Evolutionary conservation across 1,140 invertebrate genomes (phyloP).

Genomic region (Aphaenogaster floridana): DNA sequence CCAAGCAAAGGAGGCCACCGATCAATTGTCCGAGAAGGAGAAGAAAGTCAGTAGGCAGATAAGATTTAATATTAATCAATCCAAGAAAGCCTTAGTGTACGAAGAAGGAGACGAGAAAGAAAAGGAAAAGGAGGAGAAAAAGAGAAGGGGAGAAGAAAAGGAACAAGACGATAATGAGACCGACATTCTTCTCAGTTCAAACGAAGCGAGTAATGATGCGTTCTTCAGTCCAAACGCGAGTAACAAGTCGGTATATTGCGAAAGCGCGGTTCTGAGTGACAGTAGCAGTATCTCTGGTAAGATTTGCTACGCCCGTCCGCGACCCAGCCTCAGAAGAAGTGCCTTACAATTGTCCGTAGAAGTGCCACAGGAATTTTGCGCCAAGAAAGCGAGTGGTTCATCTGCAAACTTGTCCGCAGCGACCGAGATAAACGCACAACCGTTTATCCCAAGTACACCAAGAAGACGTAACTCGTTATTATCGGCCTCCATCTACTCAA

Average conservation of each 20-base stretch:
- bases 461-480: background rate
- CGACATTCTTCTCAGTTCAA: background rate
- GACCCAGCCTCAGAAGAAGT: constrained; percentile 81
- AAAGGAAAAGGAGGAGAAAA: background rate
- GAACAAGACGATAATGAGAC: background rate
- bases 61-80: constrained; percentile 76
- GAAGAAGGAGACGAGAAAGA: background rate
- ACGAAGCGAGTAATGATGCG: constrained; percentile 30
- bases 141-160: background rate
- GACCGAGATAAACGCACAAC: background rate
- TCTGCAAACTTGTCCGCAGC: background rate
- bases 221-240: constrained; percentile 64
- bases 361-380: constrained; percentile 28
- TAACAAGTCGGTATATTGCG: constrained; percentile 56
- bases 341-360: constrained; percentile 56
- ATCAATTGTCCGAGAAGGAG: constrained; percentile 9
- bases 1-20: constrained; percentile 18
- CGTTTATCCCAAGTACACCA: background rate
- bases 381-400: background rate
- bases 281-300: constrained; percentile 66
- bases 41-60: constrained; percentile 76
- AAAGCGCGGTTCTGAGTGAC: constrained; percentile 71
- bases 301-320: constrained; percentile 76
- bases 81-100: constrained; percentile 22
- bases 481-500: constrained; percentile 45